phyloP scores from a whole-genome alignment of 2,113 vertebrate genomes.

The Psophia crepitans region DNA sequence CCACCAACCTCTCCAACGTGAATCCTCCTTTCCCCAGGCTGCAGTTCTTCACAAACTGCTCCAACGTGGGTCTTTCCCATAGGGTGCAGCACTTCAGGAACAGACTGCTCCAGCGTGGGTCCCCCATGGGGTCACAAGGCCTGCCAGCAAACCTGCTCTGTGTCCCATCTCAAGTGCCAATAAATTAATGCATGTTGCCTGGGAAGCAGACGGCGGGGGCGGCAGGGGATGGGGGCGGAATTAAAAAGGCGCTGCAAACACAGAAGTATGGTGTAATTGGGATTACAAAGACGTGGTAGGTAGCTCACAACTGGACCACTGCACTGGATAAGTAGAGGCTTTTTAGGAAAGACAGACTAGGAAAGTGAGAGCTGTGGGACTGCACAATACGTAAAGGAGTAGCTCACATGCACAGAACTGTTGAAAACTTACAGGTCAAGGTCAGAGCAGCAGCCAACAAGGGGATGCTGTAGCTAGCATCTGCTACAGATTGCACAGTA shows the following conservation, averaged over 20 bases:
- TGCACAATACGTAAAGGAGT: neutral
- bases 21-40: too few species aligned
- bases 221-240: too few species aligned
- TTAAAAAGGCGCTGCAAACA: neutral
- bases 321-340: neutral
- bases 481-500: neutral
- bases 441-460: neutral
- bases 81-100: too few species aligned
- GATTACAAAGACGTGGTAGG: neutral
- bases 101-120: too few species aligned
- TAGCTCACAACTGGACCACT: neutral
- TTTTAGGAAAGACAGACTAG: neutral
- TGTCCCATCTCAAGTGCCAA: neutral
- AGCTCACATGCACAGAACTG: neutral
- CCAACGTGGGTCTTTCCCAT: too few species aligned
- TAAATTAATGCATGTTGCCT: neutral
- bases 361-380: neutral
- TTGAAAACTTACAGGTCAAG: neutral
- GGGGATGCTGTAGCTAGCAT: neutral
- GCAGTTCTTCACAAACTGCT: too few species aligned
- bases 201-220: neutral
- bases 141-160: too few species aligned
- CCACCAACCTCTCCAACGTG: too few species aligned
- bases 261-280: neutral
- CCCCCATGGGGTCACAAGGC: too few species aligned